phyloP scores from a whole-genome alignment of 2,113 vertebrate species.

The Mus musculus region GRCm39 chr1:134105001-134105500 shows the following conservation, averaged over 20 bases:
- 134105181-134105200: neutral
- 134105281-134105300: neutral
- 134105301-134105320: neutral
- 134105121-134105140: neutral
- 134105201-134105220: neutral
- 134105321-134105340: neutral
- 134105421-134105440: too few relatives aligned
- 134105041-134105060: neutral
- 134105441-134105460: neutral
- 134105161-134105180: neutral
- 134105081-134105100: neutral
- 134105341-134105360: neutral
- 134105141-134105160: neutral
- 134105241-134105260: neutral
- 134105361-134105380: accelerated
- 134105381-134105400: neutral
- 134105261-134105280: neutral
- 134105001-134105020: neutral
- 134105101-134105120: neutral
- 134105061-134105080: neutral
- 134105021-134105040: neutral
- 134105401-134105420: neutral
- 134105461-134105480: accelerated
- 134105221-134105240: neutral
- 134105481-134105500: neutral